Conservation (phyloP, 2,113 vertebrate genomes). For the Forbesichthys agassizii region DNA sequence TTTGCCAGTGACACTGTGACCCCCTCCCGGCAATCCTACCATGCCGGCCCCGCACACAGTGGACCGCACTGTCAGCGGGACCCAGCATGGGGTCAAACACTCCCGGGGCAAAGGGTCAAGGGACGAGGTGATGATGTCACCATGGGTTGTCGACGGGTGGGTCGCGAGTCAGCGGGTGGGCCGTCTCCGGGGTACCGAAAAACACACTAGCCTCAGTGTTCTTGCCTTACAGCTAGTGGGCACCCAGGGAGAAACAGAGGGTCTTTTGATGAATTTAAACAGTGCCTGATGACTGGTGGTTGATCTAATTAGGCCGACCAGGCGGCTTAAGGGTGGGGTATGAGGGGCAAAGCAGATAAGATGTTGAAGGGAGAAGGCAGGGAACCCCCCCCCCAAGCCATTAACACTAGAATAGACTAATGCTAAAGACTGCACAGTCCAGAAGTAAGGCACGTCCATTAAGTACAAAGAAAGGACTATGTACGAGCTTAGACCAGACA, state of each 20-base stretch:
- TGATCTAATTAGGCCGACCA: constrained; percentile 74
- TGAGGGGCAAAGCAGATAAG: constrained; percentile 28
- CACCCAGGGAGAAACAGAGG: constrained; percentile 67
- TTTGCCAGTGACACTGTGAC: constrained; percentile 56
- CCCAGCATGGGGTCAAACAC: constrained; percentile 63
- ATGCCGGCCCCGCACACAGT: constrained; percentile 51
- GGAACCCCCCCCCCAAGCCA: constrained; percentile 30
- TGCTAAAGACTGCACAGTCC: constrained; percentile 20
- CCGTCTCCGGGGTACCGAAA: constrained; percentile 50
- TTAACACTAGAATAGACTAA: constrained; percentile 32
- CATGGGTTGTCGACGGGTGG: constrained; percentile 45
- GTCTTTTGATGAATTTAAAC: constrained; percentile 77
- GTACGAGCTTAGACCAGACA: constrained; percentile 10
- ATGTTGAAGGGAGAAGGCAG: constrained; percentile 31
- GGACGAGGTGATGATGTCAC: constrained; percentile 75
- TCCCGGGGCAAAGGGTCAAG: constrained; percentile 63
- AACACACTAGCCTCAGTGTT: constrained; percentile 71
- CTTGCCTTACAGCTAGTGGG: constrained; percentile 66
- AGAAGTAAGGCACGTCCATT: constrained; percentile 35
- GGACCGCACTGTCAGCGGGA: constrained; percentile 62
- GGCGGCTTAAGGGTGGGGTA: constrained; percentile 51
- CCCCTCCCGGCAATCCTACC: constrained; percentile 51
- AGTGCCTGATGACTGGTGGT: constrained; percentile 70
- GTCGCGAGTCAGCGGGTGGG: constrained; percentile 39
- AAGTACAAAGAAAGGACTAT: constrained; percentile 19